These are phyloP conservation scores for Dynastes maya DNA, from an alignment of 2,888 invertebrate genomes.

Conservation along the genomic window DNA sequence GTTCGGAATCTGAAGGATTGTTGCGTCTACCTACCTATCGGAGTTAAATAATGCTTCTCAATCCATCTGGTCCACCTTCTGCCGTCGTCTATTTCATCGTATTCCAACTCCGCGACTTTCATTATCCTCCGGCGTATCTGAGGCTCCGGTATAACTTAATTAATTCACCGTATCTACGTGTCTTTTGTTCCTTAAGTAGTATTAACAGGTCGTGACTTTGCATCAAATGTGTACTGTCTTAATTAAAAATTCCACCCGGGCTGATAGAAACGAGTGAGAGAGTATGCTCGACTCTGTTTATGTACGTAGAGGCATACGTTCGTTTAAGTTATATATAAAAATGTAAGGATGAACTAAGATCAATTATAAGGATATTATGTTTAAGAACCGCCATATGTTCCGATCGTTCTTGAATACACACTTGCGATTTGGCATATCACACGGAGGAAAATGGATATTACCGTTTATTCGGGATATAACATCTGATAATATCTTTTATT, in stretches of 20 bases:
- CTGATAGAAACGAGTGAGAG: neutral
- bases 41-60: slow-evolving; percentile 30
- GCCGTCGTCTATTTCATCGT: slow-evolving; percentile 50
- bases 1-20: neutral
- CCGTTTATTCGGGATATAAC: too few relatives aligned
- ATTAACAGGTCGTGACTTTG: slow-evolving; percentile 64
- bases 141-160: slow-evolving; percentile 61
- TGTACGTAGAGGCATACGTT: neutral
- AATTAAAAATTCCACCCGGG: slow-evolving; percentile 46
- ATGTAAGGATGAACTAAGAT: neutral
- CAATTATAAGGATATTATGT: too few relatives aligned
- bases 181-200: slow-evolving; percentile 64
- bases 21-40: slow-evolving; percentile 16
- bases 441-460: too few relatives aligned
- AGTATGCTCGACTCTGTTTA: neutral
- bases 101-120: slow-evolving; percentile 56
- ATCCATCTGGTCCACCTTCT: slow-evolving; percentile 43
- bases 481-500: too few relatives aligned
- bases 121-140: slow-evolving; percentile 61
- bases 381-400: too few relatives aligned
- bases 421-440: too few relatives aligned
- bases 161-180: slow-evolving; percentile 63
- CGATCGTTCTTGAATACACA: too few relatives aligned
- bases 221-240: slow-evolving; percentile 57
- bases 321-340: neutral